Conservation (phyloP, 2,113 vertebrate species). For the Cercocebus atys region DNA sequence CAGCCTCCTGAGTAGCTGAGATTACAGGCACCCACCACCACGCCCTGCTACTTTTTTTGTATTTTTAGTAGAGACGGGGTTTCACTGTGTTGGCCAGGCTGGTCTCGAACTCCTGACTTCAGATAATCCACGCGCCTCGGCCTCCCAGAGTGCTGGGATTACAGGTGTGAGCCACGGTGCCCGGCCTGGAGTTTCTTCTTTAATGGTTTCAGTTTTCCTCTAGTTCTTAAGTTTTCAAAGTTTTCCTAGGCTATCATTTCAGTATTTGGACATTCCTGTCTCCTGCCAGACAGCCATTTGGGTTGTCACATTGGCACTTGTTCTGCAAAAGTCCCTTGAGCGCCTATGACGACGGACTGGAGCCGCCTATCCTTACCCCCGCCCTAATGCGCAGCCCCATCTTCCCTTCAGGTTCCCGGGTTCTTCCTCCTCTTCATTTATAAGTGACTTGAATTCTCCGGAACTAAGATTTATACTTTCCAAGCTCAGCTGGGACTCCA, state of each 20-base stretch:
- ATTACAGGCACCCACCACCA: no score
- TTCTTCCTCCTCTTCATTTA: not conserved
- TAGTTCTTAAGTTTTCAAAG: not conserved
- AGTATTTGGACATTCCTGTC: not conserved
- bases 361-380: not conserved
- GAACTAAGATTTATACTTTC: not conserved
- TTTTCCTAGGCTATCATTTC: not conserved
- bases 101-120: no score
- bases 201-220: not conserved
- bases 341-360: accelerated
- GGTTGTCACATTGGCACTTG: not conserved
- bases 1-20: no score
- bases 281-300: not conserved
- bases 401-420: not conserved
- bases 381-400: accelerated
- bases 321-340: not conserved
- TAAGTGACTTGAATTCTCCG: not conserved
- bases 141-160: no score
- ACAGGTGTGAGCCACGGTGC: no score
- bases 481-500: not conserved
- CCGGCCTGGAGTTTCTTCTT: not conserved
- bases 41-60: no score
- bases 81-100: no score
- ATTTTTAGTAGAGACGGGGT: no score
- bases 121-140: no score